Base-by-base conservation (phyloP, 2,888 invertebrate genomes). In the Argynnis bischoffii region DNA sequence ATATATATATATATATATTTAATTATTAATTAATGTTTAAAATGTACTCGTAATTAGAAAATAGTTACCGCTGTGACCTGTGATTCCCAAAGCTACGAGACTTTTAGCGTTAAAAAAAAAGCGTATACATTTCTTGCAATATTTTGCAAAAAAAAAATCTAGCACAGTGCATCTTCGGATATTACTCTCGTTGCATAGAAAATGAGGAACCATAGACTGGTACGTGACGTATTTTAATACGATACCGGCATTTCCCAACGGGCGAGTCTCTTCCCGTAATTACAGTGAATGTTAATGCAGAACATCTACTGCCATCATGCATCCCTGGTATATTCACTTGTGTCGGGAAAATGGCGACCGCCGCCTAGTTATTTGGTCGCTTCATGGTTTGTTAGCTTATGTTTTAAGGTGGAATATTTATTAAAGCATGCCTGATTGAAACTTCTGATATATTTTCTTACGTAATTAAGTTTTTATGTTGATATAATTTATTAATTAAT, bases 201-300 rank as follows among this genome's bases (percentile, higher is more conserved):
- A 69, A 66, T 70, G 63, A 69, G 65, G 53, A 59, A 64, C 65
- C 69, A 69, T 72, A 64, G 64, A 64, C 68, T 63, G 55, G 63
- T 64, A 76, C 75, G 77, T 77, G 77, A 77, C 74, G 73, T 77
- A 77, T 79, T 80, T 79, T 78, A 79, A 79, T 79, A 76, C 69
- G 72, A 70, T 63, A 65, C 61, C 61, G 69, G 75, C 77, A 79
- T 81, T 81, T 82, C 78, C 81, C 79, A 69, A 59, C 72, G 79
- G 75, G 70, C 65, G 69, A 64, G 35, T 41, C 80, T 81, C 79
- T 83, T 73, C 74, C 70, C 72, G 77, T 82, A 81, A 84, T 85
- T 82, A 84, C 78, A 72, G 65, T 64, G 69, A 70, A 71, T 70
- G 70, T 66, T 75, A 77, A 77, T 77, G 72, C 72, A 64, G 70